phyloP scores from a whole-genome alignment of 2,797 vertebrate species.

The Syndactyla subalaris region DNA sequence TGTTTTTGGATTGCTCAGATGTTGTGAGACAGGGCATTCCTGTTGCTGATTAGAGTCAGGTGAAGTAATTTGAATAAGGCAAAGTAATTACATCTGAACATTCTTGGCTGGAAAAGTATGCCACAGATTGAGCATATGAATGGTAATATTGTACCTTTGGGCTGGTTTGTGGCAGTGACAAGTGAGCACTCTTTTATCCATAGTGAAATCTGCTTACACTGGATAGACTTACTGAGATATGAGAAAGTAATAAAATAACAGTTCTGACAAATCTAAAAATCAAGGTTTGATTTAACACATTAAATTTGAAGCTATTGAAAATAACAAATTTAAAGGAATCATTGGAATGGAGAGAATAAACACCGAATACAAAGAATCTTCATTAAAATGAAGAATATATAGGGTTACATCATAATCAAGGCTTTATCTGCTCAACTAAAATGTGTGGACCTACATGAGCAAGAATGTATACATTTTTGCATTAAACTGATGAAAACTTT shows the following conservation, averaged over 20 bases:
- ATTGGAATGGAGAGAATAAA: neutral
- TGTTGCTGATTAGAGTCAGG: neutral
- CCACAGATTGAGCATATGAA: neutral
- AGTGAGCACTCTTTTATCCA: neutral
- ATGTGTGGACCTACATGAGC: neutral
- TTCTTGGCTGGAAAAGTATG: neutral
- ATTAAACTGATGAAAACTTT: slow-evolving; percentile 38
- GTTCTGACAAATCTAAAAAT: neutral
- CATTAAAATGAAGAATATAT: neutral
- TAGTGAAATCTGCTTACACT: neutral
- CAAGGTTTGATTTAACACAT: neutral
- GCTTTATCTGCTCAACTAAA: slow-evolving; percentile 43
- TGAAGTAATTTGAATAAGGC: neutral
- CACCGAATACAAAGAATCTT: neutral
- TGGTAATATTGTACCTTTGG: neutral
- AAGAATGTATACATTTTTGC: slow-evolving; percentile 21
- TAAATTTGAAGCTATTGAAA: neutral
- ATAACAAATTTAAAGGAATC: neutral
- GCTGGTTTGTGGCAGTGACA: neutral
- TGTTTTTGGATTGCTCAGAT: neutral
- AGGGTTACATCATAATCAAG: neutral
- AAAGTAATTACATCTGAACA: neutral
- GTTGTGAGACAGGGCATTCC: neutral
- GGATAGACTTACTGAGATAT: neutral
- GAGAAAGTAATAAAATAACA: neutral